Conservation (phyloP, 2,888 invertebrate species). For the Leptothorax acervorum region DNA sequence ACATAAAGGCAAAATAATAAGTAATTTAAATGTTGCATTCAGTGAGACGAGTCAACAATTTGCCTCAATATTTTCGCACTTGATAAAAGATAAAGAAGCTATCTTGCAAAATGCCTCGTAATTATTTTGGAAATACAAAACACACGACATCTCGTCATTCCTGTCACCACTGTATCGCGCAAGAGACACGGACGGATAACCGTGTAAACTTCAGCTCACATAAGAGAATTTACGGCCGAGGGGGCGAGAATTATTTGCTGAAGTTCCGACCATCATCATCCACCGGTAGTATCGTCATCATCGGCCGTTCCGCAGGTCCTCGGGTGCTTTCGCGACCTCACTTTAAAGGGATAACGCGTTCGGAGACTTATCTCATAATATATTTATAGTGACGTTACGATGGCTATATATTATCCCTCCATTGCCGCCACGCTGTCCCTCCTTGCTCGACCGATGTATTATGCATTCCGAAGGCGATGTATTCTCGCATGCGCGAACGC, state of each 20-base stretch:
- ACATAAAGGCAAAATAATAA: background rate
- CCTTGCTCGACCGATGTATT: constrained; percentile 71
- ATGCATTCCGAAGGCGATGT: constrained; percentile 76
- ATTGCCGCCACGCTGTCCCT: constrained; percentile 44
- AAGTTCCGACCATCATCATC: constrained; percentile 54
- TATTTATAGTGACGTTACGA: constrained; percentile 72
- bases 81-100: background rate
- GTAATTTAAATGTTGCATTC: background rate
- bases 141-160: background rate
- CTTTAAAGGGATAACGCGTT: constrained; percentile 74
- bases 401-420: constrained; percentile 69
- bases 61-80: background rate
- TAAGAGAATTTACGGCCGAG: constrained; percentile 39
- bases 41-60: background rate
- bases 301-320: constrained; percentile 53
- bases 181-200: constrained; percentile 6
- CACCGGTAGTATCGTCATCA: constrained; percentile 54
- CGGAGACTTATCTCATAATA: constrained; percentile 74
- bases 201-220: constrained; percentile 48
- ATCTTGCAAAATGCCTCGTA: background rate
- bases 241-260: constrained; percentile 61
- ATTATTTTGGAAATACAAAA: background rate
- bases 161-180: background rate
- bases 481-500: constrained; percentile 61
- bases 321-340: constrained; percentile 53